Evolutionary conservation across 1,140 invertebrate genomes (phyloP).

Genomic region (Rhopalosiphum padi): DNA sequence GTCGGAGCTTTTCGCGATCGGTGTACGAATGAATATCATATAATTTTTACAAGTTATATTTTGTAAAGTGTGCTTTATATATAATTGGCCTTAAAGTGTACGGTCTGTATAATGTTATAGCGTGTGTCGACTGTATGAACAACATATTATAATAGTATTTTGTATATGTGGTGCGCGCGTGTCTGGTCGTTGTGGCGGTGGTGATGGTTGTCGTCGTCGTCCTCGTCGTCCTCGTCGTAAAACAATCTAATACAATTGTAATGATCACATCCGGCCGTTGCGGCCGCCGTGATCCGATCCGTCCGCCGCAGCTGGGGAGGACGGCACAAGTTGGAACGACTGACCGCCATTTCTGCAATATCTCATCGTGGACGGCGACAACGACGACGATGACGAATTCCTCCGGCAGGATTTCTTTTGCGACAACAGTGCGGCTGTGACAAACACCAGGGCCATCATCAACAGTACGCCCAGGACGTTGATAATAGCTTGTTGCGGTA

Average conservation of each 20-base stretch:
- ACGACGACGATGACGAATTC: background rate
- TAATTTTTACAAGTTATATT: background rate
- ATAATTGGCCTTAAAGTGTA: background rate
- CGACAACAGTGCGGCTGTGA: background rate
- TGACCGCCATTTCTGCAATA: constrained; percentile 35
- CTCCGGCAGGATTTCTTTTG: background rate
- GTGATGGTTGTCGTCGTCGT: too few relatives aligned
- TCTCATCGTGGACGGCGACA: background rate
- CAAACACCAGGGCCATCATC: constrained; percentile 5
- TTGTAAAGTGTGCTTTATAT: background rate
- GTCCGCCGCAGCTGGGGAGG: background rate
- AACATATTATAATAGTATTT: background rate
- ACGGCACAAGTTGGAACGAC: constrained; percentile 14
- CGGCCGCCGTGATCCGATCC: background rate
- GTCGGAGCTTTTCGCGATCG: background rate
- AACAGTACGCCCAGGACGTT: constrained; percentile 12
- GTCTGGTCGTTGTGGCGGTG: background rate
- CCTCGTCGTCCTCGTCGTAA: background rate
- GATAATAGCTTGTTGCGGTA: background rate
- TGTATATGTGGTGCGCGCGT: background rate
- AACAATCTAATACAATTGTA: background rate
- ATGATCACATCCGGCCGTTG: background rate
- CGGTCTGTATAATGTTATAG: background rate
- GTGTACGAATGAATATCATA: background rate
- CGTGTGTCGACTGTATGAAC: background rate